A percentile compares a stretch with the other conserved stretches of the same genome.
Evolutionary conservation across 2,888 invertebrate genomes (phyloP).

Genomic region (Scelioninae gen. 2): DNA sequence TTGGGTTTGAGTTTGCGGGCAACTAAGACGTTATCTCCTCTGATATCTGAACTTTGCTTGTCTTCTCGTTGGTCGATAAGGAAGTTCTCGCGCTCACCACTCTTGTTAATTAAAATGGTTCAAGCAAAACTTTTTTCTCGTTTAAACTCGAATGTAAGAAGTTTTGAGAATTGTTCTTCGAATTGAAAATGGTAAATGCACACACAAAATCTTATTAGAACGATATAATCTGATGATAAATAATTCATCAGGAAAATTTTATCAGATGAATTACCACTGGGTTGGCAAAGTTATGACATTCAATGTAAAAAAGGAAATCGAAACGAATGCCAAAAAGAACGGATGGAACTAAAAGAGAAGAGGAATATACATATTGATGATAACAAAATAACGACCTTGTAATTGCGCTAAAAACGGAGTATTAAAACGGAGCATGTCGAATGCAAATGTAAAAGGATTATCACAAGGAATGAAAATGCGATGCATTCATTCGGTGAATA

Average conservation of each 20-base stretch:
- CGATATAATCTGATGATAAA: constrained; percentile 2
- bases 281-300: neutral
- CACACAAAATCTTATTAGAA: neutral
- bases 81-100: constrained; percentile 27
- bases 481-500: constrained; percentile 43
- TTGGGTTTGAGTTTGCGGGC: constrained; percentile 17
- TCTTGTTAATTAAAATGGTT: constrained; percentile 22
- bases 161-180: neutral
- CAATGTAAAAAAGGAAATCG: neutral
- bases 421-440: constrained; percentile 4
- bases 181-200: too few relatives aligned
- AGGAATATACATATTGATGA: constrained; percentile 19
- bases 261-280: constrained; percentile 5
- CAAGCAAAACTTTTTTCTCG: constrained; percentile 17
- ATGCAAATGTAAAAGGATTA: constrained; percentile 23
- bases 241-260: neutral
- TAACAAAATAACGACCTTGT: constrained; percentile 14
- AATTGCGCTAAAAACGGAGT: constrained; percentile 11
- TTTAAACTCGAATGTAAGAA: neutral
- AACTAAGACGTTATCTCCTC: constrained; percentile 38
- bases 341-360: too few relatives aligned
- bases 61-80: constrained; percentile 56
- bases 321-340: too few relatives aligned
- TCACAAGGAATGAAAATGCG: constrained; percentile 16
- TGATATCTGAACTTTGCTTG: constrained; percentile 40